phyloP scores from a whole-genome alignment of 2,797 vertebrate species.

The Cryptoblepharus egeriae region DNA sequence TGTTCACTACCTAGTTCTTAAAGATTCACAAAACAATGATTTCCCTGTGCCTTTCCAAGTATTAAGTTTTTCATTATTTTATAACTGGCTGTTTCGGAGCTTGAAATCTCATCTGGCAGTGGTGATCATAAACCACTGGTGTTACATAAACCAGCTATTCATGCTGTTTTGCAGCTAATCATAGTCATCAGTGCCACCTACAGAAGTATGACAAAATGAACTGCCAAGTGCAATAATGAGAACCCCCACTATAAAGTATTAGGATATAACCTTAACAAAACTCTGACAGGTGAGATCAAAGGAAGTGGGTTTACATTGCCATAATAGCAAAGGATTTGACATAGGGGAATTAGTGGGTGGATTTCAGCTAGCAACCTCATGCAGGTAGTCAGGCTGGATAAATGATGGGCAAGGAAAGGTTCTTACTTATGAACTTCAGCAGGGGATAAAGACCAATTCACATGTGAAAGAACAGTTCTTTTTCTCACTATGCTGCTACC shows the following conservation, averaged over 20 bases:
- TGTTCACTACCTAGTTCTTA: background rate
- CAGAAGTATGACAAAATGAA: conserved; percentile 47
- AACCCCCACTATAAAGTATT: background rate
- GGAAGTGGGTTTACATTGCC: background rate
- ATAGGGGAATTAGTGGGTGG: background rate
- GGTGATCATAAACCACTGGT: conserved; percentile 67
- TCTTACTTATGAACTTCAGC: background rate
- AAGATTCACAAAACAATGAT: background rate
- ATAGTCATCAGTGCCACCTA: conserved; percentile 56
- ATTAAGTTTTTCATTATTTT: background rate
- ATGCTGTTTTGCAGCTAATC: conserved; percentile 60
- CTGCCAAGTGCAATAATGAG: conserved; percentile 35
- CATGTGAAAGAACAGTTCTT: background rate
- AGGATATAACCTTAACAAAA: conserved; percentile 6
- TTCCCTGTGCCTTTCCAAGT: background rate
- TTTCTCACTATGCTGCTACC: background rate
- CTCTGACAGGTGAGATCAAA: conserved; percentile 23
- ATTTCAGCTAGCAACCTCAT: background rate
- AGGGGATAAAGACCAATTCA: background rate
- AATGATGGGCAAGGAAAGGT: background rate
- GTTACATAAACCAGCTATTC: conserved; percentile 66
- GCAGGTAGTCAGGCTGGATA: background rate
- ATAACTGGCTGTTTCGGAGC: conserved; percentile 49
- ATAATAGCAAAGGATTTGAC: background rate
- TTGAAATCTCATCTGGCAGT: conserved; percentile 54